Base-by-base conservation (phyloP, 1,140 invertebrate species). In the Mya arenaria region DNA sequence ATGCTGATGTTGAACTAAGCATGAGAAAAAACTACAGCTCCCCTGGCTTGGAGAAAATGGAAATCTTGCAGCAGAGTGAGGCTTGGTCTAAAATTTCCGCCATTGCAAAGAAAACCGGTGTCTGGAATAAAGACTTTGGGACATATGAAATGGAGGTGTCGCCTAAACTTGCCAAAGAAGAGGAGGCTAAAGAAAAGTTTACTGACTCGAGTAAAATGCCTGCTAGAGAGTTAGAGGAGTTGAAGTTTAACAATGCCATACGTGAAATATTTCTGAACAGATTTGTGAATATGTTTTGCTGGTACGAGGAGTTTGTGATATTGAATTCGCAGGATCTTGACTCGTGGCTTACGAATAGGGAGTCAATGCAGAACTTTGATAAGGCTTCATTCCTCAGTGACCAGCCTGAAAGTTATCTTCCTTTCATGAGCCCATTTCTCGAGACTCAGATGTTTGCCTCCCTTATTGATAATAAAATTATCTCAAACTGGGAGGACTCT, bases 371-470 rank as follows among this genome's bases (percentile, higher is more conserved):
- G 87, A 98, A 98, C 89, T 99, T 99, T 93, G 99, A 99, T 92
- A 99, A 99, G 91, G 97, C 98, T 1, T 97, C 98, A 0, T 99
- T 99, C 92, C 94, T 99, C 3, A 99, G 97, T 1, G 99, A 99
- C 92, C 99, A 99, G 93, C 98, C 98, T 0, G 97, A 98, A 84
- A 96, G 97, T 65, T 97, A 99, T 93, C 94, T 98, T 62, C 96
- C 97, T 0, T 99, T 99, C 93, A 93, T 99, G 15, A 98, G 97
- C 30, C 95, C 97, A 68, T 99, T 99, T 72, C 89, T 99, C 19
- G 98, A 99, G 93, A 99, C 98, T 48, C 99, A 99, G 94, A 99
- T 99, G 97, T 99, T 99, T 93, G 97, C 98, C 0, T 97, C 97
- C 0, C 95, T 99, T 23, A 96, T 99, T 56, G 99, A 99, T 91